phyloP scores from a whole-genome alignment of 2,797 vertebrate species.

The Spinus pinus region DNA sequence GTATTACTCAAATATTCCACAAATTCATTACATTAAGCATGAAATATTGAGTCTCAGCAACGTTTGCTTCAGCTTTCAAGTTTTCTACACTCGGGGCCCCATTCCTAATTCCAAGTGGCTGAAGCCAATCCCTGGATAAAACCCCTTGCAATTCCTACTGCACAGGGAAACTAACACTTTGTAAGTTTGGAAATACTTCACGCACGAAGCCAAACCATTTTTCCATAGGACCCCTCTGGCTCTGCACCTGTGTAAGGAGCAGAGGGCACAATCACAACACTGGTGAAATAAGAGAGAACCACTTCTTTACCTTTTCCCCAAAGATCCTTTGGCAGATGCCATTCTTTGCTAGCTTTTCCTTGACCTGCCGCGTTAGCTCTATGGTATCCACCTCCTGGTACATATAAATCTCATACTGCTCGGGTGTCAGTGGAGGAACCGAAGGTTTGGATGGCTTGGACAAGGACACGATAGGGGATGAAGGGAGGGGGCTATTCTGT shows the following conservation, averaged over 20 bases:
- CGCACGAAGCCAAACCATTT: neutral
- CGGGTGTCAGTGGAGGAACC: constrained; percentile 85
- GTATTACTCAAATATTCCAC: constrained; percentile 34
- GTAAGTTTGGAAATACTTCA: neutral
- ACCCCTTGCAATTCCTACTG: neutral
- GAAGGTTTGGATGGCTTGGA: constrained; percentile 83
- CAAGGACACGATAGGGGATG: constrained; percentile 81
- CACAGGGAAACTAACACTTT: rapidly evolving
- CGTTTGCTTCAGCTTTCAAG: neutral
- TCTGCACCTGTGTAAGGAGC: neutral
- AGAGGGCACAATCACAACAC: neutral
- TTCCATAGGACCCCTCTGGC: neutral
- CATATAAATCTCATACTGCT: constrained; percentile 93
- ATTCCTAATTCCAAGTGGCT: neutral
- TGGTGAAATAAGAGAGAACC: constrained; percentile 50
- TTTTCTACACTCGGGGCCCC: neutral
- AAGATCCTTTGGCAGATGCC: constrained; percentile 93
- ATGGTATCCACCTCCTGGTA: constrained; percentile 92
- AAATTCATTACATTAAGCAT: constrained; percentile 7
- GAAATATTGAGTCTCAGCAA: neutral
- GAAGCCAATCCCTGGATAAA: neutral
- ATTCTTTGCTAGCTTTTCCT: constrained; percentile 91
- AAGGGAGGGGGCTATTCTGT: constrained; percentile 86
- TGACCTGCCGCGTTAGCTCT: constrained; percentile 89
- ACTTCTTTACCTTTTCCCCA: constrained; percentile 86